phyloP scores from a whole-genome alignment of 2,888 invertebrate genomes.

The Conchocele bisecta region DNA sequence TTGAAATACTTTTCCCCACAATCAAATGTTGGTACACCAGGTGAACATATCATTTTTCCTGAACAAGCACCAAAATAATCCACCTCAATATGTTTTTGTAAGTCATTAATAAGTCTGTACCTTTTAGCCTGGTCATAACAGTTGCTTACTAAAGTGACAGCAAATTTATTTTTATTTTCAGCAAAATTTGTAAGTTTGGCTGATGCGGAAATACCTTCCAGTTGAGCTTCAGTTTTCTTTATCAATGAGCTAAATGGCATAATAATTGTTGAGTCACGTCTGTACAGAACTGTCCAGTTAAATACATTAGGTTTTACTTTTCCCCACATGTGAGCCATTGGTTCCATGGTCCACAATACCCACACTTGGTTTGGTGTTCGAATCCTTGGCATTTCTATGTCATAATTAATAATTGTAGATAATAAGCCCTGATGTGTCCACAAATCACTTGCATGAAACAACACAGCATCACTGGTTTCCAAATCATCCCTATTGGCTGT shows the following conservation, averaged over 20 bases:
- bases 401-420: conserved; percentile 28
- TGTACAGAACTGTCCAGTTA: conserved; percentile 71
- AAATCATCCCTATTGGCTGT: conserved; percentile 57
- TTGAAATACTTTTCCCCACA: conserved; percentile 48
- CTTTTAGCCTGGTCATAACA: conserved; percentile 53
- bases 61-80: conserved; percentile 43
- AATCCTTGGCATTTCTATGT: conserved; percentile 50
- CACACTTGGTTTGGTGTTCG: conserved; percentile 65
- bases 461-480: conserved; percentile 61
- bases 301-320: conserved; percentile 56
- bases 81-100: conserved; percentile 45
- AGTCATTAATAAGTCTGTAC: conserved; percentile 49
- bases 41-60: conserved; percentile 32
- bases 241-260: conserved; percentile 57
- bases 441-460: conserved; percentile 68
- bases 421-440: conserved; percentile 47
- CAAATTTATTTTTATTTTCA: conserved; percentile 41
- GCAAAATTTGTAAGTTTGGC: conserved; percentile 20
- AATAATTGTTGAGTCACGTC: conserved; percentile 67
- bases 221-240: conserved; percentile 32
- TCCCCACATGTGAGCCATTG: conserved; percentile 62
- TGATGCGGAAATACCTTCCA: conserved; percentile 14
- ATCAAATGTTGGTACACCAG: conserved; percentile 36
- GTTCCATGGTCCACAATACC: conserved; percentile 67
- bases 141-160: conserved; percentile 47